Evolutionary conservation across 2,797 vertebrate species (phyloP).

Genomic region (Limnodromus scolopaceus): DNA sequence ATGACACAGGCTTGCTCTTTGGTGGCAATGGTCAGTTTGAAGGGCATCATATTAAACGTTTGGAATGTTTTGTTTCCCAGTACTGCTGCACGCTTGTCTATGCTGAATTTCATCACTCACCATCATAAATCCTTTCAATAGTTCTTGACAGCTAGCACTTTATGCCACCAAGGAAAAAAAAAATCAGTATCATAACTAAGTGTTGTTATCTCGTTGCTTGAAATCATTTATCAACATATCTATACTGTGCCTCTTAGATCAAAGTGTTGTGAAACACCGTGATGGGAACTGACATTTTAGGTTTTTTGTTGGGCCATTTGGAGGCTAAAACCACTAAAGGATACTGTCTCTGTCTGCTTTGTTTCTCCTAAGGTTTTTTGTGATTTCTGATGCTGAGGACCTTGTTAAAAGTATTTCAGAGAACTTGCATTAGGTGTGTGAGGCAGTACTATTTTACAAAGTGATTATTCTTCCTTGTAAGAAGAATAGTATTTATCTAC

Average conservation of each 20-base stretch:
- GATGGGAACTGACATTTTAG: neutral
- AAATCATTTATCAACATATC: accelerated
- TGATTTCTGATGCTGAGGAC: neutral
- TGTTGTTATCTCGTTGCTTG: neutral
- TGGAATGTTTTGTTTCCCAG: neutral
- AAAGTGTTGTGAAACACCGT: neutral
- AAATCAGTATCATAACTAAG: neutral
- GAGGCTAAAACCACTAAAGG: neutral
- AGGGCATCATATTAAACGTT: neutral
- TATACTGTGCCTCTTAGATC: neutral
- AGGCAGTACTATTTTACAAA: neutral
- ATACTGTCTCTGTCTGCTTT: neutral
- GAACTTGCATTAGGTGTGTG: neutral
- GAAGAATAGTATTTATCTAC: neutral
- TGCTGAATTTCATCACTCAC: neutral
- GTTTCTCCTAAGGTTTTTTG: neutral
- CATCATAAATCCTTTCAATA: neutral
- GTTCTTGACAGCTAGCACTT: neutral
- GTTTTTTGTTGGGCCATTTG: neutral
- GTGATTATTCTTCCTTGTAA: neutral
- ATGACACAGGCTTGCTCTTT: neutral
- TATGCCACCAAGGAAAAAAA: neutral
- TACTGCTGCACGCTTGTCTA: accelerated
- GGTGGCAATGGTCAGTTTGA: neutral
- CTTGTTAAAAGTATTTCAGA: neutral